phyloP scores from a whole-genome alignment of 1,140 invertebrate genomes.

The Anadara kagoshimensis region DNA sequence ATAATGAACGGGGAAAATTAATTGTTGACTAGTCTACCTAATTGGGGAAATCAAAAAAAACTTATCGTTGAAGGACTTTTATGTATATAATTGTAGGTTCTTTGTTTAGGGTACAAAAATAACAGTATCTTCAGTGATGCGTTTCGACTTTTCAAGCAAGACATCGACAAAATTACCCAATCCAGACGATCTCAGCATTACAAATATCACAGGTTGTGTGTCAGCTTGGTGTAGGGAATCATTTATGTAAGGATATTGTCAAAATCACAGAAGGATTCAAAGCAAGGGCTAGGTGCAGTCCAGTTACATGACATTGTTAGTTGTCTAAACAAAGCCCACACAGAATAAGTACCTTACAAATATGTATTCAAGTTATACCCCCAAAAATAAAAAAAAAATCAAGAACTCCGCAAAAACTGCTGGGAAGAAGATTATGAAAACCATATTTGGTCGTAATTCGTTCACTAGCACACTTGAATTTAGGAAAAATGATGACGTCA shows the following conservation, averaged over 20 bases:
- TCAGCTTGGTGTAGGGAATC: not conserved
- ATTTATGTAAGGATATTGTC: conserved; percentile 7
- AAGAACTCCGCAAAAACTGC: not conserved
- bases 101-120: not conserved
- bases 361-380: not conserved
- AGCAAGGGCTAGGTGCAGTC: not conserved
- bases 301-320: not conserved
- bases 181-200: not conserved
- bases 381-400: not conserved
- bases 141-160: not conserved
- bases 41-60: not conserved
- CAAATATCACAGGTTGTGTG: not conserved
- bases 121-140: not conserved
- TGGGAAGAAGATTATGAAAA: not conserved
- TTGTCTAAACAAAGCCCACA: conserved; percentile 4
- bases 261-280: conserved; percentile 1
- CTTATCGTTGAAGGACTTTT: conserved; percentile 7
- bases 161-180: not conserved
- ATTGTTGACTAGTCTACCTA: not conserved
- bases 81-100: conserved; percentile 1
- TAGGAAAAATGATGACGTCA: not conserved
- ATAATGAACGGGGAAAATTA: too few relatives aligned
- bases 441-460: not conserved
- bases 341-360: not conserved
- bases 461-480: not conserved